Evolutionary conservation across 1,140 invertebrate species (phyloP).

Genomic region (Brachionus asplanchnoidis): DNA sequence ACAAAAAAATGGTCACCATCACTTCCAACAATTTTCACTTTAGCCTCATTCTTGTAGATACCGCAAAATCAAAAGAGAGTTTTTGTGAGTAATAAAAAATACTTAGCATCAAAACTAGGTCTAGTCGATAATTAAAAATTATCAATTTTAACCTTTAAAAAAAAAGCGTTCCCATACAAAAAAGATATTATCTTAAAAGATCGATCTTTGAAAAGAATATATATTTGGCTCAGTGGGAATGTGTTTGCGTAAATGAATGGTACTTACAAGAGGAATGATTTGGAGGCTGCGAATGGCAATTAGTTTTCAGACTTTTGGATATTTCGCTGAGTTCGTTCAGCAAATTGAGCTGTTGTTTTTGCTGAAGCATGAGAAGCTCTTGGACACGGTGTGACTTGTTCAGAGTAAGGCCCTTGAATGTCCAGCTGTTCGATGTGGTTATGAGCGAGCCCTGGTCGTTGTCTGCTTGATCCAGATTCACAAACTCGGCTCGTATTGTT

Average conservation of each 20-base stretch:
- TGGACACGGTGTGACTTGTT: neutral
- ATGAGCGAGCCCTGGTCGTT: neutral
- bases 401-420: neutral
- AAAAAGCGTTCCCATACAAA: neutral
- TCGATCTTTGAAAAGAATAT: neutral
- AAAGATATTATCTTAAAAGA: neutral
- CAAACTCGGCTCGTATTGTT: neutral
- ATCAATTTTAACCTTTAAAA: neutral
- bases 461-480: neutral
- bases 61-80: too few relatives aligned
- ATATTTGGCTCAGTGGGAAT: neutral
- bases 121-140: neutral
- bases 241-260: neutral
- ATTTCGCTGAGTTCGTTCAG: slow-evolving; percentile 14
- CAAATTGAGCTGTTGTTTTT: slow-evolving; percentile 27
- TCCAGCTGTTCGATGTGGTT: slow-evolving; percentile 1
- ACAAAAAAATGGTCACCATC: too few relatives aligned
- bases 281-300: neutral
- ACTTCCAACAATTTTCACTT: too few relatives aligned
- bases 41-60: too few relatives aligned
- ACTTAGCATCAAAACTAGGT: neutral
- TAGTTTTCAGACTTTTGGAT: neutral
- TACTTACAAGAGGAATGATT: slow-evolving; percentile 2
- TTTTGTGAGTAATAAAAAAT: neutral
- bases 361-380: slow-evolving; percentile 17